Base-by-base conservation (phyloP, 2,888 invertebrate genomes). In the Orchesella flavescens region DNA sequence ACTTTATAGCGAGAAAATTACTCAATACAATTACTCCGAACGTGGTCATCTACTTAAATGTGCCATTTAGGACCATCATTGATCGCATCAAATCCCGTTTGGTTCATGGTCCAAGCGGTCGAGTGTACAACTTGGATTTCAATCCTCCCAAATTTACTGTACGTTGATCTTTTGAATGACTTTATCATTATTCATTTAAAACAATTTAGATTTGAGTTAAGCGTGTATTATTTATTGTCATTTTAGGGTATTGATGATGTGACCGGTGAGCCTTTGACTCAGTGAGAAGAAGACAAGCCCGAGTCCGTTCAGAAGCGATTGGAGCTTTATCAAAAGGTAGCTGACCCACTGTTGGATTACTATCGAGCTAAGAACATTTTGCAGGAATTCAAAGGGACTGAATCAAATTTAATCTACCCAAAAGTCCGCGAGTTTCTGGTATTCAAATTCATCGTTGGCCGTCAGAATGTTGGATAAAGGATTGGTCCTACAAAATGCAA, bases 371-470 rank as follows among this genome's bases (percentile, higher is more conserved):
- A 93, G 88, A 93, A 93, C 15, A 92, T 97, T 87, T 91, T 98
- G 1, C 91, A 93, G 88, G 94, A 94, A 88, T 98, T 98, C 90
- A 91, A 93, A 83, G 98, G 98, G 0, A 93, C 93, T 34, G 95
- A 96, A 84, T 95, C 97, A 0, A 94, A 98, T 90, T 96, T 96
- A 91, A 96, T 98, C 89, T 98, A 97, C 97, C 97, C 97, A 2
- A 92, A 94, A 89, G 94, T 98, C 21, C 91, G 93, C 83, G 90
- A 92, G 86, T 92, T 89, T 87, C 86, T 93, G n/a, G 76, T 87
- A n/a, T 23, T 59, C 34, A 4, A 34, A 2, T 34, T 34, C 34
- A 34, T 34, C 7, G 2, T 34, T n/a, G n/a, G n/a, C n/a, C 43
- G 82, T 78, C 19, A 13, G 5, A 15, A 55, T 46, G 15, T 63